phyloP scores from a whole-genome alignment of 2,888 invertebrate genomes.

The Sesamia inferens region DNA sequence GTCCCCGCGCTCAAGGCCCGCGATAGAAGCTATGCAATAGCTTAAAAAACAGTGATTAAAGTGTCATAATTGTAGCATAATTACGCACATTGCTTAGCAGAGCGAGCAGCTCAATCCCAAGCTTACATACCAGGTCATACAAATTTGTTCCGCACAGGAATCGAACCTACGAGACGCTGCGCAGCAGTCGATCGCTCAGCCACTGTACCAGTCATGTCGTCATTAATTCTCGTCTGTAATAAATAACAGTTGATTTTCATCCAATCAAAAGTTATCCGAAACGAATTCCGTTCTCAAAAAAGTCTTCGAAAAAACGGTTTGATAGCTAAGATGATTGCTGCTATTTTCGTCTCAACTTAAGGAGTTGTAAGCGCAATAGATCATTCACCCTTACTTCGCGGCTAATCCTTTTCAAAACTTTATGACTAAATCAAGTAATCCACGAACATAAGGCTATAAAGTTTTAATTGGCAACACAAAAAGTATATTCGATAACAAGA shows the following conservation, averaged over 20 bases:
- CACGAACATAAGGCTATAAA: constrained; percentile 17
- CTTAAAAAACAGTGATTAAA: no score
- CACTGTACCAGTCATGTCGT: no score
- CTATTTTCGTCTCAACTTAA: constrained; percentile 40
- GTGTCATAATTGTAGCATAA: no score
- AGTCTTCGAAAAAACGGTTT: constrained; percentile 4
- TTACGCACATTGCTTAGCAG: no score
- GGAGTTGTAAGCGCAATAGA: constrained; percentile 27
- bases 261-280: constrained; percentile 46
- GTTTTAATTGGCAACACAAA: constrained; percentile 35
- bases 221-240: constrained; percentile 32
- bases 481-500: background rate
- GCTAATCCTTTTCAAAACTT: constrained; percentile 1
- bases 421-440: constrained; percentile 28
- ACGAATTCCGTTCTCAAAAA: constrained; percentile 39
- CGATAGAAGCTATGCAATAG: no score
- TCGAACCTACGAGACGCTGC: no score
- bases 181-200: no score
- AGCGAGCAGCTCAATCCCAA: no score
- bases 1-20: no score
- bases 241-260: constrained; percentile 51
- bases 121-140: no score
- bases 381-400: constrained; percentile 25
- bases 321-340: constrained; percentile 31
- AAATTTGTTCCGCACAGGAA: no score